A percentile compares a stretch with the other conserved stretches of the same genome.
These are phyloP conservation scores for Diacarnus erythraeanus DNA, from an alignment of 37 sponge, comb jelly and placozoan species.

Conservation along the genomic window DNA sequence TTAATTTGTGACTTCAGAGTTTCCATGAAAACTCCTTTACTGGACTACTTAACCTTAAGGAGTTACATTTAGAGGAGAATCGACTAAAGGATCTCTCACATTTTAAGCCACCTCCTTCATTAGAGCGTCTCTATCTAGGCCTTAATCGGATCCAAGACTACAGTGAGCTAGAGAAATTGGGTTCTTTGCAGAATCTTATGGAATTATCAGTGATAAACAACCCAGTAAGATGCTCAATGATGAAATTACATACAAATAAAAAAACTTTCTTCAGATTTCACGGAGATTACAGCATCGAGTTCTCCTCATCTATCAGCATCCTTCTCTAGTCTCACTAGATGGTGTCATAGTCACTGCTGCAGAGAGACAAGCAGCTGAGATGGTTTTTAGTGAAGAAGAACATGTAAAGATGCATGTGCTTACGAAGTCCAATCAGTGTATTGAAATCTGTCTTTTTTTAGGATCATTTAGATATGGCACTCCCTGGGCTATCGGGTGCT, in stretches of 20 bases:
- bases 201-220: conserved; percentile 89
- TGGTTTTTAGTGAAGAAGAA: neutral
- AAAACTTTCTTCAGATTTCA: conserved; percentile 34
- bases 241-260: neutral
- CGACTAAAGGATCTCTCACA: conserved; percentile 79
- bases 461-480: neutral
- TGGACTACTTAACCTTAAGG: conserved; percentile 54
- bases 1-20: conserved; percentile 29
- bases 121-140: conserved; percentile 88
- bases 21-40: conserved; percentile 62
- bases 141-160: conserved; percentile 90
- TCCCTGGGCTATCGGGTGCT: conserved; percentile 6
- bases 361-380: conserved; percentile 32
- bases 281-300: conserved; percentile 69
- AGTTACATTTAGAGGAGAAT: conserved; percentile 93
- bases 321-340: conserved; percentile 64
- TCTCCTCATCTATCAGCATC: conserved; percentile 47
- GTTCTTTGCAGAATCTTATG: conserved; percentile 50
- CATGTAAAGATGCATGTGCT: too few species aligned
- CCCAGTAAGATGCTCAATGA: conserved; percentile 55
- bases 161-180: conserved; percentile 84
- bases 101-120: conserved; percentile 37
- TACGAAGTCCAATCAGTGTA: too few species aligned
- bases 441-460: neutral
- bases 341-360: conserved; percentile 61